Evolutionary conservation across 2,888 invertebrate genomes (phyloP).

Genomic region (Drosophila helvetica): DNA sequence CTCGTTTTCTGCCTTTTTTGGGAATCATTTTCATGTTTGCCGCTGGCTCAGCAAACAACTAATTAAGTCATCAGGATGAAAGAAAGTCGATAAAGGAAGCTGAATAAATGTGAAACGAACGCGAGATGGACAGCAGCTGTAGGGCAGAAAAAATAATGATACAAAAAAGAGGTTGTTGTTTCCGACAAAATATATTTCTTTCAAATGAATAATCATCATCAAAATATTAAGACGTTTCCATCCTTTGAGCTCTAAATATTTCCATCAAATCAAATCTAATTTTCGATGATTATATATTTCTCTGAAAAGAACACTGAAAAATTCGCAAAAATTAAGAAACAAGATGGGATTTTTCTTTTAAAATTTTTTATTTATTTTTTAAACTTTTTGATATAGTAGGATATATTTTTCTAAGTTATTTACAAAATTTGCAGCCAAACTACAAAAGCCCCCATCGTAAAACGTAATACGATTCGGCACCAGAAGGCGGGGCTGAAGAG

Average conservation of each 20-base stretch:
- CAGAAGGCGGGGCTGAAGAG: neutral
- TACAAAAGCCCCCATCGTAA: constrained; percentile 39
- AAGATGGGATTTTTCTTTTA: constrained; percentile 17
- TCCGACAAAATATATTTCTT: neutral
- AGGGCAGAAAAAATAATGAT: neutral
- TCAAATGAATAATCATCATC: neutral
- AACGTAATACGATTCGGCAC: constrained; percentile 1
- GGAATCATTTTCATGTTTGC: constrained; percentile 64
- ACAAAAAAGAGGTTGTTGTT: neutral
- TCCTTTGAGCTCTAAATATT: neutral
- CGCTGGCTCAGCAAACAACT: constrained; percentile 63
- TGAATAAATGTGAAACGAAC: constrained; percentile 37
- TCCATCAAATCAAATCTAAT: too few species aligned
- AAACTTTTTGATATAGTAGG: neutral
- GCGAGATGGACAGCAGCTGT: constrained; percentile 40
- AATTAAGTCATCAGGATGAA: constrained; percentile 80
- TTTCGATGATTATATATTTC: neutral
- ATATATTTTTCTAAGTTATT: constrained; percentile 11
- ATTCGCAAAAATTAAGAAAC: neutral
- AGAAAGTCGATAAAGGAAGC: constrained; percentile 48
- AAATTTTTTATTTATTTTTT: constrained; percentile 28
- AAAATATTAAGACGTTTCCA: neutral
- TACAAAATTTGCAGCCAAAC: constrained; percentile 42
- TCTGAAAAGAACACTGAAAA: neutral
- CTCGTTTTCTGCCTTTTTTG: constrained; percentile 36